phyloP scores from a whole-genome alignment of 2,113 vertebrate species.

The Neodontobutis hainanensis region DNA sequence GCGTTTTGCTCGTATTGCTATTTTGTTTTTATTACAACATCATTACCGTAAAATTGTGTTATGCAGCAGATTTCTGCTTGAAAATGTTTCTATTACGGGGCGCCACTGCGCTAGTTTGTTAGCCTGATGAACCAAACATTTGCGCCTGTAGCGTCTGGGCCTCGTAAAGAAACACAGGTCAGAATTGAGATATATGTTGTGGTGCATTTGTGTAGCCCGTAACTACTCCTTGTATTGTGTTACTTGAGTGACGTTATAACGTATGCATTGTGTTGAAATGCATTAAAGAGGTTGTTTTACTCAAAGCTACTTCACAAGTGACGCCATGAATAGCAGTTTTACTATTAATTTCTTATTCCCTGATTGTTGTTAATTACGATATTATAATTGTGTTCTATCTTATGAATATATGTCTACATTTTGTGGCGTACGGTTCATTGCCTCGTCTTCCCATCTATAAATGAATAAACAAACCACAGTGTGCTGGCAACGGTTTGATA shows the following conservation, averaged over 20 bases:
- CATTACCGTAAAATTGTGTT: neutral
- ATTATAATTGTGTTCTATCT: neutral
- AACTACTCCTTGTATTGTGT: too few relatives aligned
- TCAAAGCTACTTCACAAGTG: neutral
- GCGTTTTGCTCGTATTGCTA: neutral
- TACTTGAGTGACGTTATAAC: neutral
- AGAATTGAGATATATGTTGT: neutral
- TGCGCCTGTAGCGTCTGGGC: constrained; percentile 51
- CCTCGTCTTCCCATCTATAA: too few relatives aligned
- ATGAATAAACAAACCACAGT: too few relatives aligned
- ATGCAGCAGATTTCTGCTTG: neutral
- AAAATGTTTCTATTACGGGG: constrained; percentile 8
- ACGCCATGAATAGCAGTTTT: neutral
- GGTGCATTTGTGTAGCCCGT: neutral
- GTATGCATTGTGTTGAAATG: neutral
- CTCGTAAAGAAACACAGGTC: constrained; percentile 23
- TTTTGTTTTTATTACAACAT: neutral
- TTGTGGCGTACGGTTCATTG: neutral
- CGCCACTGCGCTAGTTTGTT: constrained; percentile 54
- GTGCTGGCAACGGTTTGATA: neutral
- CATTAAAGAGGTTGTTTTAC: neutral
- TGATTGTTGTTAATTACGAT: neutral
- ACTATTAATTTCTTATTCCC: neutral
- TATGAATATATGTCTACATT: too few relatives aligned
- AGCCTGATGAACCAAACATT: constrained; percentile 43